Evolutionary conservation across 2,888 invertebrate species (phyloP).

Genomic region (Diaprepes abbreviatus): DNA sequence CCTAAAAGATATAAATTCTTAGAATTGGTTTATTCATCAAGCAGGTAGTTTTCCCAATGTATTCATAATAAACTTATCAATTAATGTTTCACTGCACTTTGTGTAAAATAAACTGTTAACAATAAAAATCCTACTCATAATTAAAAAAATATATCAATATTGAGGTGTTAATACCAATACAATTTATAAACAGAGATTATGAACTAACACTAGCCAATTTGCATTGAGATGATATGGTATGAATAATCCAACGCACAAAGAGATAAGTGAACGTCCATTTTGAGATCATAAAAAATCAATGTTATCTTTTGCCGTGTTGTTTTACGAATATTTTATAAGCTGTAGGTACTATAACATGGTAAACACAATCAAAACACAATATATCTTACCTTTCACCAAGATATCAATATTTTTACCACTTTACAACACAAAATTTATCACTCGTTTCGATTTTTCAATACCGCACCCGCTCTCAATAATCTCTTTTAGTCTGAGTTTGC

Average conservation of each 20-base stretch:
- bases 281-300: constrained; percentile 52
- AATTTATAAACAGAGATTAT: not conserved
- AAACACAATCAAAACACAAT: not conserved
- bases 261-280: constrained; percentile 63
- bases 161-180: not conserved
- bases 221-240: constrained; percentile 20
- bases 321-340: not conserved
- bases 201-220: no score
- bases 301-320: constrained; percentile 1
- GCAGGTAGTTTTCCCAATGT: constrained; percentile 2
- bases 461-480: constrained; percentile 41
- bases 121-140: no score
- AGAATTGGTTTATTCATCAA: constrained; percentile 30
- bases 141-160: not conserved
- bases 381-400: constrained; percentile 24
- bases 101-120: not conserved
- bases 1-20: constrained; percentile 56
- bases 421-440: constrained; percentile 26
- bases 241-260: constrained; percentile 60
- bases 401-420: not conserved
- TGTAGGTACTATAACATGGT: not conserved
- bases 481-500: constrained; percentile 19
- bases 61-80: not conserved
- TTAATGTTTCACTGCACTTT: not conserved
- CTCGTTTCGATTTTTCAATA: constrained; percentile 27